These are phyloP conservation scores for Poeciliopsis presidionis DNA, from an alignment of 2,797 vertebrate genomes.

Conservation along the genomic window DNA sequence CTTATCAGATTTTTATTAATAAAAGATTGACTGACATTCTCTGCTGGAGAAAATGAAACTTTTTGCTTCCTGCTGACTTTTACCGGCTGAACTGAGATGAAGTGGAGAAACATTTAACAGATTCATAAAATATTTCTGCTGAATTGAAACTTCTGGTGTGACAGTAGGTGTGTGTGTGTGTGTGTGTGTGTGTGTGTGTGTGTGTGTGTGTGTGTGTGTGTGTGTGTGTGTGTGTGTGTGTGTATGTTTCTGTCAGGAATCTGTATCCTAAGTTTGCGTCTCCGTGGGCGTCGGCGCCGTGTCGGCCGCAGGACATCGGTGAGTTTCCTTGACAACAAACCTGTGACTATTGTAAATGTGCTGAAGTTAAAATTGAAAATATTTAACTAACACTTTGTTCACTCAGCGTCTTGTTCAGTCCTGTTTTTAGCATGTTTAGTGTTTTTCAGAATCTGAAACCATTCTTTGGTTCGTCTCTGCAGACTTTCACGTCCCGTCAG, in stretches of 20 bases:
- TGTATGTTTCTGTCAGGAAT: constrained; percentile 49
- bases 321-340: constrained; percentile 45
- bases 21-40: neutral
- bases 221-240: neutral
- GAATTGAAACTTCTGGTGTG: neutral
- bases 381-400: neutral
- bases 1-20: neutral
- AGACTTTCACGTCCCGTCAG: constrained; percentile 99
- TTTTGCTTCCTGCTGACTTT: neutral
- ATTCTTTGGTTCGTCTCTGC: constrained; percentile 17
- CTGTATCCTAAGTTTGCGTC: constrained; percentile 91
- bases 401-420: neutral
- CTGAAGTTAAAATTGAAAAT: neutral
- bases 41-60: neutral
- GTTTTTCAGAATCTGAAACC: neutral
- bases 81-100: neutral
- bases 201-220: no score
- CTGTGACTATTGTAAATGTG: neutral
- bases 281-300: constrained; percentile 97
- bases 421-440: neutral
- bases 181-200: no score
- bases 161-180: neutral
- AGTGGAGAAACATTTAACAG: neutral
- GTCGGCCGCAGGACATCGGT: constrained; percentile 99
- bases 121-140: neutral